Conservation (phyloP, 2,113 vertebrate species). For the Gracilinanus agilis region DNA sequence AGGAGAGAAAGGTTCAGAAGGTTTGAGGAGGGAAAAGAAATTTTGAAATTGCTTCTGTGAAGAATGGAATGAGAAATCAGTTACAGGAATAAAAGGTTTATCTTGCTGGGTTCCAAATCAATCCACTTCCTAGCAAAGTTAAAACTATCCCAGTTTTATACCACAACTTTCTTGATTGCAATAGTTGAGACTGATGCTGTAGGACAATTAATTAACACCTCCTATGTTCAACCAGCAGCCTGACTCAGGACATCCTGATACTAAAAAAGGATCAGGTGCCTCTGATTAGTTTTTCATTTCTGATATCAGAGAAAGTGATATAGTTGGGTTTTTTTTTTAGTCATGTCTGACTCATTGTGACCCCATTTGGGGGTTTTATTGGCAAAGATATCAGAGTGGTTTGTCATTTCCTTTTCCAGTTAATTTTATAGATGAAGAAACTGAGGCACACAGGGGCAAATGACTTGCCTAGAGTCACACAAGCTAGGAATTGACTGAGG, state of each 20-base stretch:
- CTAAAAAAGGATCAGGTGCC: not conserved
- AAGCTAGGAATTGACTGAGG: no score
- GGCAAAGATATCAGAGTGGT: no score
- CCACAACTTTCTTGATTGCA: not conserved
- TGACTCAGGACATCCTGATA: not conserved
- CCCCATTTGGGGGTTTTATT: no score
- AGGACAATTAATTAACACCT: not conserved
- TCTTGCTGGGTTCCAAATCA: not conserved
- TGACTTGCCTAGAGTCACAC: no score
- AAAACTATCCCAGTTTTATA: not conserved
- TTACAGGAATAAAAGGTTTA: not conserved
- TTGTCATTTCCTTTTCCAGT: no score
- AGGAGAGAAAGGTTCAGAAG: not conserved
- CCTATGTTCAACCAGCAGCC: not conserved
- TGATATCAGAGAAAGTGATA: not conserved
- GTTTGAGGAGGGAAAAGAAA: not conserved
- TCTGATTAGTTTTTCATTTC: not conserved
- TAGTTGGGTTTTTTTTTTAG: no score
- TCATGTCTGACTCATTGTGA: no score
- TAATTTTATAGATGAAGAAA: no score
- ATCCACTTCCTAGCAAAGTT: not conserved
- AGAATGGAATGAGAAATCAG: not conserved
- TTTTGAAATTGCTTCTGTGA: not conserved
- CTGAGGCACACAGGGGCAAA: no score
- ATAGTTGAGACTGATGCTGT: not conserved